phyloP scores from a whole-genome alignment of 2,797 vertebrate species.

The Clamator glandarius region DNA sequence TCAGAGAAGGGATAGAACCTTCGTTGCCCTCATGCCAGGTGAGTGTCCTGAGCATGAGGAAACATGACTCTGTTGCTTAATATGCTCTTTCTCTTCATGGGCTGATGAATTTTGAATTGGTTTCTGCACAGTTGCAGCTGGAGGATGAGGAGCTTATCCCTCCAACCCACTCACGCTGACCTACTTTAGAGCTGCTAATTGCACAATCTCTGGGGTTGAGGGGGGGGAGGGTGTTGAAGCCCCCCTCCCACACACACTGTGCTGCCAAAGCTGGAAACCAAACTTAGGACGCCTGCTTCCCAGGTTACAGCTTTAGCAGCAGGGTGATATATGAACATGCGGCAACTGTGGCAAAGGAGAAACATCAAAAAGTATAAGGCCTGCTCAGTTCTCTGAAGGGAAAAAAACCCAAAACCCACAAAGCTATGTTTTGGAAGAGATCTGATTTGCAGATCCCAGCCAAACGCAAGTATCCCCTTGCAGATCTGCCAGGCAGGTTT shows the following conservation, averaged over 20 bases:
- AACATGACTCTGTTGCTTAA: background rate
- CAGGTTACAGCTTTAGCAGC: background rate
- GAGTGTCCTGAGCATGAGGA: background rate
- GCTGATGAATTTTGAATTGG: background rate
- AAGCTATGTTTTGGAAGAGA: background rate
- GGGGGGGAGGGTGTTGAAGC: background rate
- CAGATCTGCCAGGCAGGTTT: background rate
- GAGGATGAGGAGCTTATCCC: background rate
- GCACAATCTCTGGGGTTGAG: background rate
- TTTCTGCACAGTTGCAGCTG: conserved; percentile 5
- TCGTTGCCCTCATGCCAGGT: background rate
- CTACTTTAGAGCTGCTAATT: conserved; percentile 25
- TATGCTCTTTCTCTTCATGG: background rate
- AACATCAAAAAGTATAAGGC: background rate
- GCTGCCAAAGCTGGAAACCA: background rate
- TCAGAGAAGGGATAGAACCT: background rate
- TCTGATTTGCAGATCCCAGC: background rate
- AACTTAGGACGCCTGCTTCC: background rate
- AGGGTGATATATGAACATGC: background rate
- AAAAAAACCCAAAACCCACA: no score
- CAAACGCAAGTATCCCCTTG: background rate
- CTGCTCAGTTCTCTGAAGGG: background rate
- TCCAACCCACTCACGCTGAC: conserved; percentile 19
- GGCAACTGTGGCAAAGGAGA: background rate
- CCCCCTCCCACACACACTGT: background rate